Evolutionary conservation across 2,797 vertebrate species (phyloP).

Genomic region (Enteromius treurensis): DNA sequence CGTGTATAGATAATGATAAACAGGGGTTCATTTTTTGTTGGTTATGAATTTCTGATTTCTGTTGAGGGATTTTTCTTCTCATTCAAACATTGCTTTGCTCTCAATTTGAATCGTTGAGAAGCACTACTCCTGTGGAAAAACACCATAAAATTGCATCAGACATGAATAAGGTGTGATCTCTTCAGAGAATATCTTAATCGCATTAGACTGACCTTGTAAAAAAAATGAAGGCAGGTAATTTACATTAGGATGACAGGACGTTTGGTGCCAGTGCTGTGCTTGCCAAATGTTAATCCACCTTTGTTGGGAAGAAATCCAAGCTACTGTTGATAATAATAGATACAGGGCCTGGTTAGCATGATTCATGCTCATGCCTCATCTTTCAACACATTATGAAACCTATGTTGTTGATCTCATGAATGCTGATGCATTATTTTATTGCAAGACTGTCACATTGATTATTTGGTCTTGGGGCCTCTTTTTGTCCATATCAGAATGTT

Average conservation of each 20-base stretch:
- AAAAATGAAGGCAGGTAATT: constrained; percentile 38
- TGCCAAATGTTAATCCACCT: constrained; percentile 63
- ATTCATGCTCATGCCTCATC: constrained; percentile 34
- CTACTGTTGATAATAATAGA: constrained; percentile 60
- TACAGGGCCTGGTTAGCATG: constrained; percentile 43
- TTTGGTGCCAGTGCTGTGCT: constrained; percentile 53
- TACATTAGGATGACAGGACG: constrained; percentile 53
- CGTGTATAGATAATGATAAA: constrained; percentile 10
- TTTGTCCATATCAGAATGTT: not conserved
- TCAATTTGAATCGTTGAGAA: not conserved
- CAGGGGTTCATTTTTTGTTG: not conserved
- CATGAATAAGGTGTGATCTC: constrained; percentile 25
- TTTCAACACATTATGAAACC: constrained; percentile 25
- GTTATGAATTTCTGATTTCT: constrained; percentile 23
- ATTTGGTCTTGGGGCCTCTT: not conserved
- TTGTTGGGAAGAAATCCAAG: constrained; percentile 53
- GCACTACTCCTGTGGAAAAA: not conserved
- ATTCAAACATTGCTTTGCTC: not conserved
- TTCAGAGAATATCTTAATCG: constrained; percentile 53
- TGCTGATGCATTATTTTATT: not conserved
- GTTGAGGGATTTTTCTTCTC: not conserved
- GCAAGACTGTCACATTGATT: not conserved
- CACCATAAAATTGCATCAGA: not conserved
- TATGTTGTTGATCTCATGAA: constrained; percentile 6
- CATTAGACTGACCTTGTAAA: constrained; percentile 58